Evolutionary conservation across 2,888 invertebrate species (phyloP), one percentile per base, ranked within the genome.

Genomic region (Osmoderma eremita): DNA sequence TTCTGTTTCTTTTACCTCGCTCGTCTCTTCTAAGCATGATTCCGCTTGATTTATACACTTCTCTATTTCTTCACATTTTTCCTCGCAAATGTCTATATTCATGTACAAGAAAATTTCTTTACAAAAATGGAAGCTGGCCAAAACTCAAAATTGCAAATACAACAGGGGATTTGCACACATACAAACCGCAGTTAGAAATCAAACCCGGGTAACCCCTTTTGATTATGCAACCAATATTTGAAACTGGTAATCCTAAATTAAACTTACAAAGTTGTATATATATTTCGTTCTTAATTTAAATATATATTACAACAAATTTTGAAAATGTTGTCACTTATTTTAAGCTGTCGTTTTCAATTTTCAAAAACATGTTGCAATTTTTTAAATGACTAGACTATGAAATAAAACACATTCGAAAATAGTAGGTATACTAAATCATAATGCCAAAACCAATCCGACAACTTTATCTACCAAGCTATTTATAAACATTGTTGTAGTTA

Each of bases 51-150:
- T 3, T 6, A 22, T 17, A 15, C 45, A 24, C 1, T 41, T 36
- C 30, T 45, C 58, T 13, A 24, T 15, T 45, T 45, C 17, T 4
- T 13, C 30, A 30, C 30, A 30, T 5, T 10, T 17, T 13, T 61
- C 58, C 13, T 61, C 58, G 10, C 24, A 30, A 45, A 61, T 30
- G 8, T 58, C 56, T 58, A 22, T 4, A n/a, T 42, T 20, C 10
- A n/a, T 20, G n/a, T n/a, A 49, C 10, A 10, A 22, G 1, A 20
- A 49, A 18, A 18, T 15, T 13, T 8, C 15, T 15, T 12, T 42
- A 42, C 5, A 4, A 3, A 12, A 49, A 18, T 15, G 2, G 17
- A 49, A 15, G 15, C 15, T 13, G n/a, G n/a, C 13, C n/a, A 42
- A 12, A 12, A 42, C n/a, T n/a, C n/a, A n/a, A n/a, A n/a, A n/a